These are phyloP conservation scores for Campylomormyrus numenius DNA, from an alignment of 2,113 vertebrate genomes.

Conservation along the genomic window DNA sequence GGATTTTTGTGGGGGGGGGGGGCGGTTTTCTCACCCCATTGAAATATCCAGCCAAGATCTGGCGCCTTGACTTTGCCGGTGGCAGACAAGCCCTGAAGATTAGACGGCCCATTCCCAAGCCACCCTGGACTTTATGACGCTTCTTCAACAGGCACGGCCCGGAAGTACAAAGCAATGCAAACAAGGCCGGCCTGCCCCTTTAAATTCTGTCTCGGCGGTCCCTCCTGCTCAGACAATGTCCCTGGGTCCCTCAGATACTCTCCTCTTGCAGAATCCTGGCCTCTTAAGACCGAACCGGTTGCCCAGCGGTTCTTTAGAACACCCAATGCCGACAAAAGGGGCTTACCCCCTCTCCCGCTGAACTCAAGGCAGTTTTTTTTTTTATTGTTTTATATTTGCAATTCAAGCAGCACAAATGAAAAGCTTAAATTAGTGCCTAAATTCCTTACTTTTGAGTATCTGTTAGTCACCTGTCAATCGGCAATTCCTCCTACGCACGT, in stretches of 20 bases:
- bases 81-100: neutral
- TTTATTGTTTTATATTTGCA: neutral
- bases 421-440: neutral
- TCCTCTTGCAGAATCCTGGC: neutral
- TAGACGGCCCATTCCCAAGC: neutral
- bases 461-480: neutral
- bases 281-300: neutral
- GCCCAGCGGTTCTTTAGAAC: neutral
- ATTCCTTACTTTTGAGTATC: neutral
- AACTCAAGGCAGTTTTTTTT: neutral
- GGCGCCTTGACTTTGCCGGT: neutral
- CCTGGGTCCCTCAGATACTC: neutral
- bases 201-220: neutral
- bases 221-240: neutral
- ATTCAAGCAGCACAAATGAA: neutral
- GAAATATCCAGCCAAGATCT: neutral
- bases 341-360: neutral
- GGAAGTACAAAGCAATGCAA: slow-evolving; percentile 1
- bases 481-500: neutral
- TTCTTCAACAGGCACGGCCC: neutral
- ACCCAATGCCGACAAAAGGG: neutral
- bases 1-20: neutral
- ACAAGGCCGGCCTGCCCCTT: neutral
- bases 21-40: neutral
- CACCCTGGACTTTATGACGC: neutral